These are phyloP conservation scores for Pseudomugil tenellus DNA, from an alignment of 2,797 vertebrate species.

Conservation along the genomic window DNA sequence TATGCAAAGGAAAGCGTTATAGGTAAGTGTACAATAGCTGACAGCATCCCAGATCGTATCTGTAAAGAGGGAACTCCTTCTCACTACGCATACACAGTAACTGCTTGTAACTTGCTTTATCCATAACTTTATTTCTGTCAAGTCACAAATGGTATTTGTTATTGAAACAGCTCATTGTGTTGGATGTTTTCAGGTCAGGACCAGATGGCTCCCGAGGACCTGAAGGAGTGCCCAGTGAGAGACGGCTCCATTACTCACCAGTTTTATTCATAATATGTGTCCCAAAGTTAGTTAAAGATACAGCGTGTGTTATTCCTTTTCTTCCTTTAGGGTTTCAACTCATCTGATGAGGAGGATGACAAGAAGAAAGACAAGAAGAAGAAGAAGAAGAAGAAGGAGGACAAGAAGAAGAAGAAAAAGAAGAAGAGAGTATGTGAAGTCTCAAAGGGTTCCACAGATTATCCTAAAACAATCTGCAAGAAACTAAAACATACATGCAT, in stretches of 20 bases:
- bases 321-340: constrained; percentile 33
- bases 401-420: constrained; percentile 49
- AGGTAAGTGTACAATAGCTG: constrained; percentile 38
- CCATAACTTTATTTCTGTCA: too few relatives aligned
- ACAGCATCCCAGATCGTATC: not conserved
- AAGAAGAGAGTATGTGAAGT: constrained; percentile 36
- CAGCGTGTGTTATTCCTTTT: not conserved
- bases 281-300: not conserved
- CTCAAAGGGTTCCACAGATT: not conserved
- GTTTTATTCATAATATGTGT: not conserved
- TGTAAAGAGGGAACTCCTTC: not conserved
- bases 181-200: constrained; percentile 35
- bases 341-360: constrained; percentile 41
- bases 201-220: not conserved
- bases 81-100: too few relatives aligned
- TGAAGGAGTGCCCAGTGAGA: constrained; percentile 33
- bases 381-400: constrained; percentile 45
- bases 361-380: constrained; percentile 58
- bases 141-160: too few relatives aligned
- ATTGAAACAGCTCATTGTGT: not conserved
- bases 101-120: not conserved
- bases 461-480: not conserved
- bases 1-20: constrained; percentile 25
- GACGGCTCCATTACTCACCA: rapidly evolving
- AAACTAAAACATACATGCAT: too few relatives aligned